Base-by-base conservation (phyloP, 2,888 invertebrate genomes). In the Synanthedon myopaeformis region DNA sequence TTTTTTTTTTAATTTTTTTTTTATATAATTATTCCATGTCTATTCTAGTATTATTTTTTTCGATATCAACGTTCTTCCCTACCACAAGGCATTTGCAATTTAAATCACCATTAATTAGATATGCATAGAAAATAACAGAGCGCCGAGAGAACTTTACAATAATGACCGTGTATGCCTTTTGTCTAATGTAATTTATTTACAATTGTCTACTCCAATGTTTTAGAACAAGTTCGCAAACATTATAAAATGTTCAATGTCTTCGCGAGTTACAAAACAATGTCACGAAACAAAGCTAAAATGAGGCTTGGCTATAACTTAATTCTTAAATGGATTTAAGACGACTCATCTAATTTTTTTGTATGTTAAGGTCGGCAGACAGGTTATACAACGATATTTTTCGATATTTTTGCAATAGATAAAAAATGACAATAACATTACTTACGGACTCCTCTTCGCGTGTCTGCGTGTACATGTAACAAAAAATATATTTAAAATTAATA, bases 91-190 rank as follows among this genome's bases (percentile, higher is more conserved):
- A 80, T 81, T 80, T 74, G 79, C 78, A 79, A 68, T 81, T 72
- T 78, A 77, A 74, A 81, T 79, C 61, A 53, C 62, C 61, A 70
- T 70, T 76, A 79, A 81, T 81, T 78, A 76, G 69, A 67, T 79
- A 79, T 79, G 77, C 78, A 78, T 79, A 72, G 76, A 77, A 75
- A 76, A 74, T 76, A 74, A 74, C 69, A 66, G 66, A 17, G 60
- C 60, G 60, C 59, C 52, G 55, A 57, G 42, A 49, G 58, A 49
- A 45, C 19, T 57, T 65, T 62, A 54, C 58, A 56, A 59, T 67
- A 68, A 69, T 61, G 55, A 57, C 41, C 63, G 64, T 67, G 63
- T 69, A 64, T 68, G 69, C 60, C 58, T 60, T 58, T 49, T 49
- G 49, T 49, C 51, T 57, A 53, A 58, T 56, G 55, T 52, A 49